Evolutionary conservation across 2,888 invertebrate species (phyloP), one percentile per base, ranked within the genome.

Genomic region (Dendrolimus pini): DNA sequence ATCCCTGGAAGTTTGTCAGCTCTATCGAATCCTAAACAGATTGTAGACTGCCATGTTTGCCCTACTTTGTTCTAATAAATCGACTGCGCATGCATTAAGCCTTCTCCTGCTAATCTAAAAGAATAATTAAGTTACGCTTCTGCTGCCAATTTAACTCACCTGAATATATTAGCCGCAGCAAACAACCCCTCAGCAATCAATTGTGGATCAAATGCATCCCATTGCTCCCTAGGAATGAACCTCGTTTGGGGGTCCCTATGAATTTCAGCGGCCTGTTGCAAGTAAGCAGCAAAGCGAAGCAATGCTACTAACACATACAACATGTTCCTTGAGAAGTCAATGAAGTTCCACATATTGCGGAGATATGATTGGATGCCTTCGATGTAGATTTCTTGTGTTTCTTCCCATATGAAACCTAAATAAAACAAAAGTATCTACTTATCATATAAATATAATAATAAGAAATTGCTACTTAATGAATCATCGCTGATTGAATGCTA

Each of bases 281-380:
- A 80, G 72, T 95, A 97, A 0, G 97, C 96, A 0, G 94, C 93
- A 7, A 92, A 87, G 71, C 93, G 88, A 7, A 97, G 83, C 41
- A 95, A 75, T 47, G 93, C 92, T 9, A 96, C 96, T 7, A 93
- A 91, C 54, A 95, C 92, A 82, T 98, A 99, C 2, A 98, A 90
- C 0, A 94, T 94, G 84, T 98, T 98, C 54, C 98, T 93, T 7
- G 96, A 95, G 78, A 98, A 98, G 88, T 99, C 98, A 57, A 99
- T 96, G 75, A 98, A 96, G 83, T 99, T 99, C 98, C 98, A 99
- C 93, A 98, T 94, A 80, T 99, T 97, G 42, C 96, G 93, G 41
- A 98, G 91, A 76, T 98, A 99, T 0, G 94, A 94, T 53, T 93
- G 92, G 56, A 98, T 93, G n/a, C 98, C 98, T 75, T 96, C 95